These are phyloP conservation scores for Microtus pennsylvanicus DNA, from an alignment of 2,113 vertebrate species.

Conservation along the genomic window DNA sequence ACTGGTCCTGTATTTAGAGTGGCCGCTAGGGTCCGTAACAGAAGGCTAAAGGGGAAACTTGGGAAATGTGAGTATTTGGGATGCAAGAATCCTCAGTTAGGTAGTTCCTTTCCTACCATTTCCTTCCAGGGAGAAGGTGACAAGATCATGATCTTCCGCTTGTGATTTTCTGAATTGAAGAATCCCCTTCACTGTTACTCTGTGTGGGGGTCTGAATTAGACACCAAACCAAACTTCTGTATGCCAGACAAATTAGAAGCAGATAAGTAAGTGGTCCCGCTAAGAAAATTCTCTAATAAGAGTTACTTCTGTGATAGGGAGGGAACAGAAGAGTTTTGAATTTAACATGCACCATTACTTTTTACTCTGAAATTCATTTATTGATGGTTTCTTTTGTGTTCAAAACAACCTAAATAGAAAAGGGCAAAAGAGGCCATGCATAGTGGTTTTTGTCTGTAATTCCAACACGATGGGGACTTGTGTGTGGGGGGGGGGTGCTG, in stretches of 20 bases:
- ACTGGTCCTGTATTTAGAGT: background rate
- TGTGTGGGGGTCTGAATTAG: background rate
- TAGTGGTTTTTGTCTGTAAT: background rate
- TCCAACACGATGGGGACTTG: background rate
- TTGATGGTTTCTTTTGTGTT: constrained; percentile 29
- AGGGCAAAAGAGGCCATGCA: background rate
- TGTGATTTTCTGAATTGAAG: constrained; percentile 14
- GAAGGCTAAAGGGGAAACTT: background rate
- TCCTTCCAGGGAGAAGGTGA: background rate
- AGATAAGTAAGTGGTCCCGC: background rate
- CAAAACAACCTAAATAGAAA: background rate
- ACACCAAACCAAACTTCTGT: background rate
- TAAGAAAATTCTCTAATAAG: constrained; percentile 8
- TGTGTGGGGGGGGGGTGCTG: background rate
- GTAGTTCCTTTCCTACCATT: background rate
- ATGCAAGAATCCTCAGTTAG: background rate
- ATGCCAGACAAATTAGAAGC: background rate
- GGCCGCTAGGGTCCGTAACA: background rate
- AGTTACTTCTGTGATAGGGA: background rate
- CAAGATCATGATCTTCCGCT: background rate
- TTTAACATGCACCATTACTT: background rate
- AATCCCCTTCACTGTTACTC: background rate
- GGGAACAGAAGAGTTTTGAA: background rate
- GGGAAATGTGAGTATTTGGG: background rate
- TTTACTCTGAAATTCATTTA: background rate